Evolutionary conservation across 1,140 invertebrate genomes (phyloP).

Genomic region (Drosophila subobscura): DNA sequence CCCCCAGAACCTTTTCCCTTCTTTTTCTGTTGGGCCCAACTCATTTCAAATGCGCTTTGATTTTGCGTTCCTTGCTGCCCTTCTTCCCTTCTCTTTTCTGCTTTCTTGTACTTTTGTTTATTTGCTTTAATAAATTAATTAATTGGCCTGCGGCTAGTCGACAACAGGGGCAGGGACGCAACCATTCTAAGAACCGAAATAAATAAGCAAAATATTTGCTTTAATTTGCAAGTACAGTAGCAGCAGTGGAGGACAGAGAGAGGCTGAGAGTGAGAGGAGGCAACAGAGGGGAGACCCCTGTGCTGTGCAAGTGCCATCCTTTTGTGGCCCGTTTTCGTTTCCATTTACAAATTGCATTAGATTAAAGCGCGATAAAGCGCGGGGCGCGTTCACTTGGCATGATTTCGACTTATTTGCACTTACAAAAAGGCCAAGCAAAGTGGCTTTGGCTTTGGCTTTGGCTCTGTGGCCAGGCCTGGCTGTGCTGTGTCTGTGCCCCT

Average conservation of each 20-base stretch:
- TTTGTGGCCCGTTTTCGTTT: constrained; percentile 35
- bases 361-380: constrained; percentile 73
- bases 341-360: constrained; percentile 82
- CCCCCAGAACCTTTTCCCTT: neutral
- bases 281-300: neutral
- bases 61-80: constrained; percentile 39
- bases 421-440: constrained; percentile 74
- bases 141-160: constrained; percentile 74
- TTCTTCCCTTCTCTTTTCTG: neutral
- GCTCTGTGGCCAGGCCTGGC: neutral
- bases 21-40: constrained; percentile 6
- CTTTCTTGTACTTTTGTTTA: constrained; percentile 52
- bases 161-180: constrained; percentile 43
- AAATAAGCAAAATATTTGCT: constrained; percentile 81
- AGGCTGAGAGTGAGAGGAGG: neutral
- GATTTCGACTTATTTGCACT: constrained; percentile 82
- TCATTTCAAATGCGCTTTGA: constrained; percentile 73
- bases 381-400: constrained; percentile 76
- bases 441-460: neutral
- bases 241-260: neutral
- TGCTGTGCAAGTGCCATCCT: constrained; percentile 33
- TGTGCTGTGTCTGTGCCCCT: constrained; percentile 3
- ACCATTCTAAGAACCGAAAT: constrained; percentile 51
- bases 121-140: constrained; percentile 79
- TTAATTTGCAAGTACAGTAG: constrained; percentile 66